Evolutionary conservation across 2,797 vertebrate genomes (phyloP), one percentile per base, ranked within the genome.

Genomic region (Hydrocynus forskahlii): DNA sequence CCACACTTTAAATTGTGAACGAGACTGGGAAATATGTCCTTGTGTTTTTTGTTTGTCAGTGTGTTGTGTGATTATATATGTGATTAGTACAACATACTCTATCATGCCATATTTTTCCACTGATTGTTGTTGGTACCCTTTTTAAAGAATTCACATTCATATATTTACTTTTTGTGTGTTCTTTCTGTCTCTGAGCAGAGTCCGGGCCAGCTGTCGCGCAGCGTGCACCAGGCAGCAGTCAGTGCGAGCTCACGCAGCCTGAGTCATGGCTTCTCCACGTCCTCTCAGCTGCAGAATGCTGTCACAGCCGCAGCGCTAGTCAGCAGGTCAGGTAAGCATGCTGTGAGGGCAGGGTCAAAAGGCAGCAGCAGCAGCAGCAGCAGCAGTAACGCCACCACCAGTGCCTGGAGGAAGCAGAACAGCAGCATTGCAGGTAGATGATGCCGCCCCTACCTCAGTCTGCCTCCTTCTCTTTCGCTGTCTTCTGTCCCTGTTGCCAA

Each of bases 361-460:
- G 91, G 95, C 93, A 93, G 94, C 90, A 92, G 94, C 89, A 82
- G 93, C 78, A 62, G 87, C 82, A 86, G 87, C 82, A 86, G 86
- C 92, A 81, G 83, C 92, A 92, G 91, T 91, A 94, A 93, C 91
- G 88, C 92, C 82, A 86, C 92, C 74, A 48, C 81, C 88, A 92
- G 93, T 89, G 92, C 91, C 92, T 99, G 98, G 98, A 99, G 96
- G 95, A 99, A 98, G 94, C 94, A 95, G 90, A 94, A 87, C 76
- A n/a, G 94, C 81, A 92, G 95, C 82, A 94, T 90, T 70, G 81
- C 97, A 96, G 97, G 98, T 99, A 94, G 83, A 91, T 86, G 79
- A 64, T 69, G n/a, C 67, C 70, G 59, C 45, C 76, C 52, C n/a
- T 76, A 60, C 45, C 19, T n/a, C 5, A 67, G 73, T 64, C 45